Percentiles rank a stretch among this genome's conserved stretches.
Conservation (phyloP, 2,888 invertebrate genomes). For the Bruchidius siliquastri region DNA sequence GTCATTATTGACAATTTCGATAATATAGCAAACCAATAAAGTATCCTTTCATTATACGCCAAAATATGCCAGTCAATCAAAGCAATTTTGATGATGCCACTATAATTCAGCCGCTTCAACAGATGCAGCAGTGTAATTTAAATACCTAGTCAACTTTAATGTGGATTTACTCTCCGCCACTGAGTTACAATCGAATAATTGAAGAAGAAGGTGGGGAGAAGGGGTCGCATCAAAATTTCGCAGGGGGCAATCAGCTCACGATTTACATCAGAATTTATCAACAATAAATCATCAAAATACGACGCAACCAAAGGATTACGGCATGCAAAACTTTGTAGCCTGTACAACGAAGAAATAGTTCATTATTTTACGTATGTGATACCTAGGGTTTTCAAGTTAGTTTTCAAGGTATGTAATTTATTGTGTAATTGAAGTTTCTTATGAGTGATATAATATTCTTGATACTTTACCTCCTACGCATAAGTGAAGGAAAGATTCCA, state of each 20-base stretch:
- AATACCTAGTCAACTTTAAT: too few relatives aligned
- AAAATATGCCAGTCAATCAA: too few relatives aligned
- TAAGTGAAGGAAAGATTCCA: too few relatives aligned
- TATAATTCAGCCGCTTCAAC: too few relatives aligned
- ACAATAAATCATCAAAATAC: not conserved
- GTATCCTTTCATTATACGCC: too few relatives aligned
- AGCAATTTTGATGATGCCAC: too few relatives aligned
- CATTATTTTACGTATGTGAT: not conserved
- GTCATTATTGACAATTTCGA: too few relatives aligned
- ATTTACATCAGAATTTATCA: not conserved
- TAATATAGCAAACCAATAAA: too few relatives aligned
- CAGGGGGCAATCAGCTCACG: not conserved
- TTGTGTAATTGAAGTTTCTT: too few relatives aligned
- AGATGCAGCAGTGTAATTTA: too few relatives aligned
- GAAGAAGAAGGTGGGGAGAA: not conserved
- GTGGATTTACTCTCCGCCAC: not conserved
- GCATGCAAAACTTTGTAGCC: not conserved
- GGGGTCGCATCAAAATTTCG: not conserved
- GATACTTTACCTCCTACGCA: too few relatives aligned
- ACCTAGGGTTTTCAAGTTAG: not conserved
- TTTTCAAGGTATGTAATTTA: not conserved
- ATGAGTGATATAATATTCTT: too few relatives aligned
- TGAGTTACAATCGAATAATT: not conserved
- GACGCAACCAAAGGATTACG: not conserved
- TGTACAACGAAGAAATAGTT: not conserved